Percentiles rank a stretch among this genome's conserved stretches.
phyloP scores from a whole-genome alignment of 2,888 invertebrate genomes.

The Galerucella nymphaeae region DNA sequence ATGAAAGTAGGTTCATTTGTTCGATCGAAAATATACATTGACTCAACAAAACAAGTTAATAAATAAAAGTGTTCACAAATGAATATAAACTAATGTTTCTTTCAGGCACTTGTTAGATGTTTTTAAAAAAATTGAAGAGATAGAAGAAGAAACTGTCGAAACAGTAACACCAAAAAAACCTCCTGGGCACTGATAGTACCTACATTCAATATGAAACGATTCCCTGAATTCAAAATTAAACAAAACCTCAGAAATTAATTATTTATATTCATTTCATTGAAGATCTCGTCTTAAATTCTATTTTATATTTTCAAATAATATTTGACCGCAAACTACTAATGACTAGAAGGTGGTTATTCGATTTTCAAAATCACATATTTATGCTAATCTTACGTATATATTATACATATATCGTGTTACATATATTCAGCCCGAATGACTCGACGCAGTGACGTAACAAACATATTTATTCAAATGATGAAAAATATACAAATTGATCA shows the following conservation, averaged over 20 bases:
- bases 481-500: background rate
- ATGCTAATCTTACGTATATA: conserved; percentile 20
- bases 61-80: background rate
- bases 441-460: conserved; percentile 3
- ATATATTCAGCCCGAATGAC: background rate
- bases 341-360: conserved; percentile 26
- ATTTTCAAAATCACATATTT: conserved; percentile 26
- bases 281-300: conserved; percentile 28
- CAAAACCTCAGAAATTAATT: conserved; percentile 16
- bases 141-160: too few relatives aligned
- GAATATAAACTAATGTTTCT: background rate
- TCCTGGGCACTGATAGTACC: too few relatives aligned
- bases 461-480: background rate
- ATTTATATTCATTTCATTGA: conserved; percentile 29
- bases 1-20: conserved; percentile 11
- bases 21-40: background rate
- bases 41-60: background rate
- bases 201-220: conserved; percentile 1
- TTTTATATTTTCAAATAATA: conserved; percentile 29
- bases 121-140: too few relatives aligned
- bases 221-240: conserved; percentile 25
- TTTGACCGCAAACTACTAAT: conserved; percentile 36
- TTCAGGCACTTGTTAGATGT: too few relatives aligned
- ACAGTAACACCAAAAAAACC: too few relatives aligned
- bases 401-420: conserved; percentile 20